Evolutionary conservation across 2,797 vertebrate species (phyloP).

Genomic region (Spatula clypeata): DNA sequence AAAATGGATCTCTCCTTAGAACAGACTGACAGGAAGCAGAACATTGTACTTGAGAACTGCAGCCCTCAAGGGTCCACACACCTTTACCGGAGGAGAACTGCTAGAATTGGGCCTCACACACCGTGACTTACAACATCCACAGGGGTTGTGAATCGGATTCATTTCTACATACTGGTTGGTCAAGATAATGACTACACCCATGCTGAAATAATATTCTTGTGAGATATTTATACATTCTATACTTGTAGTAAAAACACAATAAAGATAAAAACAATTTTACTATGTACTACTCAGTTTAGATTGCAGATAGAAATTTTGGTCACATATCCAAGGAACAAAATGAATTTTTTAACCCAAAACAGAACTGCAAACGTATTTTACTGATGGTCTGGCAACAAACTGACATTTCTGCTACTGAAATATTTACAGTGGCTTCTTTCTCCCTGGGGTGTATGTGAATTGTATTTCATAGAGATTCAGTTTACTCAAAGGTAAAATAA

Average conservation of each 20-base stretch:
- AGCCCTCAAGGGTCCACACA: not conserved
- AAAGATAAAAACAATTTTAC: not conserved
- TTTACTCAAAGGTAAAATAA: not conserved
- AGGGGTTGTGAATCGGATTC: not conserved
- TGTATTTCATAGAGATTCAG: not conserved
- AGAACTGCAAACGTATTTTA: not conserved
- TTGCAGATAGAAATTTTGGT: not conserved
- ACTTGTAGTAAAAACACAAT: not conserved
- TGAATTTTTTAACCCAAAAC: not conserved
- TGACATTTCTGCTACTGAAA: not conserved
- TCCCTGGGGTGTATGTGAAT: rapidly evolving
- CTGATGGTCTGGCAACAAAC: not conserved
- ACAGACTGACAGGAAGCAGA: not conserved
- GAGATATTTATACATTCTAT: not conserved
- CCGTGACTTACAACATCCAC: rapidly evolving
- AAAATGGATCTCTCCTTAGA: not conserved
- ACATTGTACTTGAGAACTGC: not conserved
- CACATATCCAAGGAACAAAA: not conserved
- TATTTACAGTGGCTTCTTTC: not conserved
- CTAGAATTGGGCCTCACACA: not conserved
- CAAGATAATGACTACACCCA: not conserved
- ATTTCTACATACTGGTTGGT: not conserved
- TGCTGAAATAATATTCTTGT: not conserved
- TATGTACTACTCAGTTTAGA: not conserved
- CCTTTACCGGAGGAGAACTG: not conserved